These are phyloP conservation scores for Planiliza haematocheilus DNA, from an alignment of 2,113 vertebrate species.

Conservation along the genomic window DNA sequence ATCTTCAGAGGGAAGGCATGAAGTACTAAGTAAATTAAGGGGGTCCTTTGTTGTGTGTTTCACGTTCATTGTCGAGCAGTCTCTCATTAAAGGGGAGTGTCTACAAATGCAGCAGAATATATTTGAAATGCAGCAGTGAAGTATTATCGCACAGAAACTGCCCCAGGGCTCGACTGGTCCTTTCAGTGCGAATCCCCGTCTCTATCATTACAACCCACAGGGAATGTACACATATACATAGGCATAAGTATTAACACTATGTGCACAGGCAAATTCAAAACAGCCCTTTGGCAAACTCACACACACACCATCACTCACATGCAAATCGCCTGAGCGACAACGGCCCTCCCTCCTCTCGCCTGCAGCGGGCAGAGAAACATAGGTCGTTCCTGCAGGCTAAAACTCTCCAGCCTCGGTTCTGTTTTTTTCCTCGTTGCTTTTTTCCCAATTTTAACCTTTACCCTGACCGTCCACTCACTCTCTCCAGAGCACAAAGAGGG, in stretches of 20 bases:
- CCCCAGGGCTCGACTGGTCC: conserved; percentile 30
- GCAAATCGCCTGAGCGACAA: conserved; percentile 57
- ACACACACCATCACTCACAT: conserved; percentile 43
- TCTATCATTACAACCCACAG: conserved; percentile 25
- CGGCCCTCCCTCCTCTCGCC: conserved; percentile 1
- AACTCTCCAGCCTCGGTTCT: conserved; percentile 23
- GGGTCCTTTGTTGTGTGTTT: conserved; percentile 64
- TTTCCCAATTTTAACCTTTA: neutral
- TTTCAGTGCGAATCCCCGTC: conserved; percentile 43
- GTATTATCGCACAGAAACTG: conserved; percentile 34
- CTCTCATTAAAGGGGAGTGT: conserved; percentile 58
- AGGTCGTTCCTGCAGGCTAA: conserved; percentile 33
- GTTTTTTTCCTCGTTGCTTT: neutral
- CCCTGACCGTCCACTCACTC: neutral
- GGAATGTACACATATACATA: conserved; percentile 24
- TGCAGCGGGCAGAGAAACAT: conserved; percentile 29
- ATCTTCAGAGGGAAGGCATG: conserved; percentile 58
- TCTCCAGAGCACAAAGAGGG: conserved; percentile 89
- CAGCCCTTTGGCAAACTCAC: conserved; percentile 41
- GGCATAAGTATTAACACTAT: conserved; percentile 19
- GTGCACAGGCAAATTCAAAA: conserved; percentile 64
- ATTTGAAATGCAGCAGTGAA: conserved; percentile 19
- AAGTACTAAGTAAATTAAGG: conserved; percentile 66
- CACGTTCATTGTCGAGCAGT: conserved; percentile 40
- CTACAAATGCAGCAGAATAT: conserved; percentile 25